phyloP scores from a whole-genome alignment of 2,888 invertebrate species.

The Netelia inedita region DNA sequence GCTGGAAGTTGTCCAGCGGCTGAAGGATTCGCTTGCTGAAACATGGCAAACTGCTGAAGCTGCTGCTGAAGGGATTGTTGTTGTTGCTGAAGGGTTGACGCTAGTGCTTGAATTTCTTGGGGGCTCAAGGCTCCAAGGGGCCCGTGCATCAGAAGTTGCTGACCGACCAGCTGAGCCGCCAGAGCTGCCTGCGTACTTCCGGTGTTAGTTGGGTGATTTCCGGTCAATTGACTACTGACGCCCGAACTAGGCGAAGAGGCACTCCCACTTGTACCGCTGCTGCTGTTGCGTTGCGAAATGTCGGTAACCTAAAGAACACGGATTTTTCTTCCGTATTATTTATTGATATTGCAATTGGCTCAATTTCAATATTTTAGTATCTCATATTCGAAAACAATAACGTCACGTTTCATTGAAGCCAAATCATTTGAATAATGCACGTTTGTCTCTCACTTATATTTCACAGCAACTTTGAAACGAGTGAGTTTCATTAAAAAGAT shows the following conservation, averaged over 20 bases:
- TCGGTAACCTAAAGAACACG: conserved; percentile 84
- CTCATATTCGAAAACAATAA: no score
- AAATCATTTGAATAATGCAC: no score
- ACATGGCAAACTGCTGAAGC: conserved; percentile 89
- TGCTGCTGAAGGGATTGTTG: conserved; percentile 89
- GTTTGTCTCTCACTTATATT: no score
- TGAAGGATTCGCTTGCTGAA: conserved; percentile 87
- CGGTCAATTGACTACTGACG: conserved; percentile 85
- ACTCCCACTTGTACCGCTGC: conserved; percentile 85
- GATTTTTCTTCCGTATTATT: conserved; percentile 50
- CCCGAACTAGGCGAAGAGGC: conserved; percentile 85
- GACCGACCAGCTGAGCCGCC: conserved; percentile 84
- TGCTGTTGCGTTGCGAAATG: conserved; percentile 85
- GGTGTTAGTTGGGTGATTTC: conserved; percentile 80
- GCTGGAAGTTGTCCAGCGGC: conserved; percentile 86
- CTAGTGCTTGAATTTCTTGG: conserved; percentile 85
- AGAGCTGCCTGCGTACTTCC: conserved; percentile 82
- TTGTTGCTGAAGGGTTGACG: conserved; percentile 88
- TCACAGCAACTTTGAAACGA: no score
- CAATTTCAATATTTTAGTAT: neutral
- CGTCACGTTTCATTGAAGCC: no score
- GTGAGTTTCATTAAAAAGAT: no score
- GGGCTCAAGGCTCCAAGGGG: conserved; percentile 80
- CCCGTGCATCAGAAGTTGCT: conserved; percentile 84
- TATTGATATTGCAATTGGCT: conserved; percentile 4